A percentile compares a stretch with the other conserved stretches of the same genome.
Evolutionary conservation across 2,113 vertebrate genomes (phyloP).

Genomic region (Pampusana beccarii): DNA sequence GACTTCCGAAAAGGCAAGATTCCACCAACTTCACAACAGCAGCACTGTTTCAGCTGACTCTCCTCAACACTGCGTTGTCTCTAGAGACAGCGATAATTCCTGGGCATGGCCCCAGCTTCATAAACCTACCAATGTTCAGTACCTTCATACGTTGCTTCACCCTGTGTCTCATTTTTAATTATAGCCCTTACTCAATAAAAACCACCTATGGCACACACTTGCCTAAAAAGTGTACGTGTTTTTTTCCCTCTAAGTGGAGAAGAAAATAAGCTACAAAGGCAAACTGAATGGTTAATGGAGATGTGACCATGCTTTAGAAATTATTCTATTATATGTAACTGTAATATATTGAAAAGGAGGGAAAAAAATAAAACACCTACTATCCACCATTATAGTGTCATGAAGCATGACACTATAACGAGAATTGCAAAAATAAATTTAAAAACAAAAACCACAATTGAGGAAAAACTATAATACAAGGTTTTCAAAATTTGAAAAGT

Average conservation of each 20-base stretch:
- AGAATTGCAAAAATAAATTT: neutral
- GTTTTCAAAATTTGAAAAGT: neutral
- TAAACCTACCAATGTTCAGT: neutral
- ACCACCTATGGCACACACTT: neutral
- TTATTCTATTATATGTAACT: neutral
- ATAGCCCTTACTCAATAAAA: slow-evolving; percentile 2
- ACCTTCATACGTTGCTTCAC: neutral
- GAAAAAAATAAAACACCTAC: neutral
- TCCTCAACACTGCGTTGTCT: neutral
- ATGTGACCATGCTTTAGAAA: neutral
- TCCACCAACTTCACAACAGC: neutral
- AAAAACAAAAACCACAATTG: neutral
- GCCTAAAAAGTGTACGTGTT: neutral
- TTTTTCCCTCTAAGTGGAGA: neutral
- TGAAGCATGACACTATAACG: neutral
- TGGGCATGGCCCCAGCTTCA: neutral
- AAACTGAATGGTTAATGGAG: neutral
- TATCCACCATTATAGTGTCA: neutral
- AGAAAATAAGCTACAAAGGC: neutral
- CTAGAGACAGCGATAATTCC: neutral
- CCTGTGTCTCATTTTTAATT: neutral
- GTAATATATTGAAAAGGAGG: neutral
- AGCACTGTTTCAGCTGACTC: neutral
- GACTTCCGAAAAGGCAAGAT: neutral
- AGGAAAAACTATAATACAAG: neutral